Evolutionary conservation across 2,888 invertebrate genomes (phyloP).

Genomic region (Sarcophaga rosellei): DNA sequence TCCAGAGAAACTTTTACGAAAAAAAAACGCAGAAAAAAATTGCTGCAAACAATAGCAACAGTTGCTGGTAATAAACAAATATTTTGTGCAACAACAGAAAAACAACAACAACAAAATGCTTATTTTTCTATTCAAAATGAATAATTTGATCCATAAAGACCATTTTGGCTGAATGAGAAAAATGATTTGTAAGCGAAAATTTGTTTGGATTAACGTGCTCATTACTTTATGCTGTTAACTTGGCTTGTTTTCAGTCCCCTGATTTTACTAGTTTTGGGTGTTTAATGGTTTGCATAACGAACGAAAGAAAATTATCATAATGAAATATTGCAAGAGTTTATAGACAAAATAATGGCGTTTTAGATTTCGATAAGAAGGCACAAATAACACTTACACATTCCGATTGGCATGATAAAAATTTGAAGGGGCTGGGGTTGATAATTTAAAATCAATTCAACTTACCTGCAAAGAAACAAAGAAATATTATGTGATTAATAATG

Average conservation of each 20-base stretch:
- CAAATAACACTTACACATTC: background rate
- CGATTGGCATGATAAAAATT: background rate
- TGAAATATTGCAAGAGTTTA: conserved; percentile 16
- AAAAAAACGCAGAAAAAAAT: too few relatives aligned
- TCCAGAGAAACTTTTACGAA: background rate
- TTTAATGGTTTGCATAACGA: conserved; percentile 20
- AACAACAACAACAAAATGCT: conserved; percentile 28
- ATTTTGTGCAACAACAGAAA: conserved; percentile 39
- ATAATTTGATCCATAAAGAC: conserved; percentile 57
- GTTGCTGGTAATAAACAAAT: conserved; percentile 50
- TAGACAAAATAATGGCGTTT: conserved; percentile 11
- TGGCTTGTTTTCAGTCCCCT: conserved; percentile 14
- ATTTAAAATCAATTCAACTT: conserved; percentile 20
- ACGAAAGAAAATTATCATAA: conserved; percentile 6
- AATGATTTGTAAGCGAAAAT: conserved; percentile 49
- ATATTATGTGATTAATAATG: background rate
- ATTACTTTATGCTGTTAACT: conserved; percentile 44
- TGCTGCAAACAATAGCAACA: conserved; percentile 56
- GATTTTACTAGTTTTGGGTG: background rate
- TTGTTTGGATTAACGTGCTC: conserved; percentile 45
- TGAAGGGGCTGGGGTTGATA: background rate
- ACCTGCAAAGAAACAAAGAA: conserved; percentile 38
- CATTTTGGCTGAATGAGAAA: background rate
- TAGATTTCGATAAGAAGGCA: background rate
- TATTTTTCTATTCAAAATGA: conserved; percentile 23